Evolutionary conservation across 2,888 invertebrate species (phyloP).

Genomic region (Microdon myrmicae): DNA sequence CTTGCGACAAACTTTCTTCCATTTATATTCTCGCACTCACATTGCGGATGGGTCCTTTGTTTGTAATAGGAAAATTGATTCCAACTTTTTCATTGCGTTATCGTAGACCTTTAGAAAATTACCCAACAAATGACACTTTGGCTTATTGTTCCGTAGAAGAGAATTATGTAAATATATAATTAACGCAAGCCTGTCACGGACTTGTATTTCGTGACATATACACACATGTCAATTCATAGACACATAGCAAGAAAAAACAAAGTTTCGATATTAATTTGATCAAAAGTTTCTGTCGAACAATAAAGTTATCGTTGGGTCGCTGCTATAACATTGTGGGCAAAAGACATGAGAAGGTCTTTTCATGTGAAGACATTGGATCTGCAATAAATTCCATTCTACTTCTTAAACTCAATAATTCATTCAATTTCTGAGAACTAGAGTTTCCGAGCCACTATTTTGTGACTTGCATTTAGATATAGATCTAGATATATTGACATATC

Average conservation of each 20-base stretch:
- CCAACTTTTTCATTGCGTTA: background rate
- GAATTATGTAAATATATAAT: constrained; percentile 4
- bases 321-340: too few species aligned
- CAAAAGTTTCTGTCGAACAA: background rate
- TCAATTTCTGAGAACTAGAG: too few species aligned
- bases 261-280: background rate
- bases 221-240: constrained; percentile 1
- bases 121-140: constrained; percentile 27
- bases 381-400: too few species aligned
- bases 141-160: constrained; percentile 13
- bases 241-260: constrained; percentile 10
- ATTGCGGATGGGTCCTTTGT: background rate
- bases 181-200: too few species aligned
- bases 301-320: too few species aligned
- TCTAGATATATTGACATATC: too few species aligned
- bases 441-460: too few species aligned
- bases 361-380: too few species aligned
- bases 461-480: too few species aligned
- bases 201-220: too few species aligned
- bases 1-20: constrained; percentile 22
- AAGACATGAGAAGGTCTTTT: too few species aligned
- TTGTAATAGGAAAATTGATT: constrained; percentile 1
- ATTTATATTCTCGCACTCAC: constrained; percentile 2
- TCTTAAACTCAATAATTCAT: too few species aligned
- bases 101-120: constrained; percentile 21